A percentile compares a stretch with the other conserved stretches of the same genome.
These are phyloP conservation scores for Lasioglossum baleicum DNA, from an alignment of 1,140 invertebrate species.

Conservation along the genomic window DNA sequence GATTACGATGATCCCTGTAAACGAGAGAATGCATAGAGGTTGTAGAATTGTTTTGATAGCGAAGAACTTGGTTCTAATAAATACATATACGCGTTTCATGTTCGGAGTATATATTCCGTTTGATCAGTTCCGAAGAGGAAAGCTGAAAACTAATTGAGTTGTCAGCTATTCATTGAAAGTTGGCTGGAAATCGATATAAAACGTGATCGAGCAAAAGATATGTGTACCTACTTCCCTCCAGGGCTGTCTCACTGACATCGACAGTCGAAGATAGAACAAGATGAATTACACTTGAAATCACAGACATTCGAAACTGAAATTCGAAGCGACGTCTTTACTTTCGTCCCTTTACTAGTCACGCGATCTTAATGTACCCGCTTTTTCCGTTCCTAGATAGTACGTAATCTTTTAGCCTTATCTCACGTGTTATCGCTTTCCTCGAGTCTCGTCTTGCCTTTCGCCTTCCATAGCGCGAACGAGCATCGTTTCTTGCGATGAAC, in stretches of 20 bases:
- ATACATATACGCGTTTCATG: no score
- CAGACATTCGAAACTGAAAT: not conserved
- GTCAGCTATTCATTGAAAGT: no score
- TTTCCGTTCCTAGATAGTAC: constrained; percentile 23
- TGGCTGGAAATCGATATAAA: no score
- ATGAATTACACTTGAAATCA: not conserved
- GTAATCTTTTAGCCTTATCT: constrained; percentile 31
- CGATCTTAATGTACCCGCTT: constrained; percentile 1
- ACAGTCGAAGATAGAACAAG: not conserved
- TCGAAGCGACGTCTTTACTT: not conserved
- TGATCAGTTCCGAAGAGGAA: no score
- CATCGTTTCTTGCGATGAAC: not conserved
- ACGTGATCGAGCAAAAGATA: no score
- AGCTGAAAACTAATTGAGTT: no score
- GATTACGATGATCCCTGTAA: not conserved
- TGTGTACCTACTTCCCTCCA: not conserved
- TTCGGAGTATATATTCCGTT: no score
- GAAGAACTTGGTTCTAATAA: no score
- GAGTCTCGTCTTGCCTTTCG: constrained; percentile 2
- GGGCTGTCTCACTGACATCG: not conserved
- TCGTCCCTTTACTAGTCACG: not conserved
- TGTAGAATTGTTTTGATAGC: no score
- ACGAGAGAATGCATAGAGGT: no score
- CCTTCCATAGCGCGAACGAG: not conserved
- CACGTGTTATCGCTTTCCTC: constrained; percentile 3